Evolutionary conservation across 1,140 invertebrate species (phyloP).

Genomic region (Tachypleus tridentatus): DNA sequence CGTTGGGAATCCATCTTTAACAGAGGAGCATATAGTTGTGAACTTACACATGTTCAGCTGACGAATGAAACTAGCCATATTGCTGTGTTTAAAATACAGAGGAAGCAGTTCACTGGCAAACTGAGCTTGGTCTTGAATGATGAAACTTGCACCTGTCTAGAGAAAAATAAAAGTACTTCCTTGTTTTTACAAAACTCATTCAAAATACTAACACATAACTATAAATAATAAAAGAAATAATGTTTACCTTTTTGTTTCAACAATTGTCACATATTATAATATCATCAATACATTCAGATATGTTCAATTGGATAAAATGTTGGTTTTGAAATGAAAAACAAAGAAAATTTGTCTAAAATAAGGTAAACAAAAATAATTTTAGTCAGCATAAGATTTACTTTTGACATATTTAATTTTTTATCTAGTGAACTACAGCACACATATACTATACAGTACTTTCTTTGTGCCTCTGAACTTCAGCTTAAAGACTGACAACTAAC

Average conservation of each 20-base stretch:
- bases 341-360: too few species aligned
- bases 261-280: neutral
- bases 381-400: too few species aligned
- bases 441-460: too few species aligned
- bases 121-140: conserved; percentile 84
- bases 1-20: neutral
- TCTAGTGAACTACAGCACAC: too few species aligned
- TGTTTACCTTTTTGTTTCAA: neutral
- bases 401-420: too few species aligned
- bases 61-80: conserved; percentile 96
- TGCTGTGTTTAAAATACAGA: conserved; percentile 97
- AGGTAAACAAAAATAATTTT: too few species aligned
- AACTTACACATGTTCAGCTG: conserved; percentile 99
- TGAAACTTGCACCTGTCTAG: conserved; percentile 83
- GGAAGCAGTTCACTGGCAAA: conserved; percentile 85
- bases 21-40: neutral
- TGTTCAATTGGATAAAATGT: too few species aligned
- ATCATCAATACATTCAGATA: neutral
- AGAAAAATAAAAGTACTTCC: conserved; percentile 3
- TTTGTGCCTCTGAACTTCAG: too few species aligned
- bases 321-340: too few species aligned
- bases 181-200: too few species aligned
- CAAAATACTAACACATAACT: too few species aligned
- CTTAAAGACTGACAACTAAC: too few species aligned
- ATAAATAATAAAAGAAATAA: neutral